Conservation (phyloP, 2,888 invertebrate species). For the Gisinianus flammeolus region DNA sequence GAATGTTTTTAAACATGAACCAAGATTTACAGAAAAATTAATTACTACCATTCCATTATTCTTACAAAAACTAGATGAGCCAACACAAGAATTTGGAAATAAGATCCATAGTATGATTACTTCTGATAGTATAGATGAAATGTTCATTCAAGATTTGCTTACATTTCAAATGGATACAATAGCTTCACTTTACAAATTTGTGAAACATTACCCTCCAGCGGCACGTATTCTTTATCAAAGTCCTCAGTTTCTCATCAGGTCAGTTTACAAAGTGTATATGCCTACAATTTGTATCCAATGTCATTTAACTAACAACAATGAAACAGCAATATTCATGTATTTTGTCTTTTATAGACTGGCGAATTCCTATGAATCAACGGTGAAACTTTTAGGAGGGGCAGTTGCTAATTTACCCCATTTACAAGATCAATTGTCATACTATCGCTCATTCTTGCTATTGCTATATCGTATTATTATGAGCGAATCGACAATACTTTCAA, state of each 20-base stretch:
- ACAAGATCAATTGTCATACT: constrained; percentile 21
- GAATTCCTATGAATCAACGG: constrained; percentile 11
- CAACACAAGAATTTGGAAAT: constrained; percentile 11
- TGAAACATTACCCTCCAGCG: constrained; percentile 71
- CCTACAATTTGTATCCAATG: too few relatives aligned
- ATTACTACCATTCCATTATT: constrained; percentile 32
- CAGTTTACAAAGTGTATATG: neutral
- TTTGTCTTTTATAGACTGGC: constrained; percentile 4
- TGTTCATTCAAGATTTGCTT: constrained; percentile 70
- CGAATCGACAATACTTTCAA: constrained; percentile 8
- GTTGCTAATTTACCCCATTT: constrained; percentile 37
- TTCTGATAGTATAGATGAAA: constrained; percentile 35
- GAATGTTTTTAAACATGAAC: constrained; percentile 68
- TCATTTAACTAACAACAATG: too few relatives aligned
- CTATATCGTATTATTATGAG: constrained; percentile 38
- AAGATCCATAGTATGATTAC: constrained; percentile 41
- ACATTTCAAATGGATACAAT: constrained; percentile 74
- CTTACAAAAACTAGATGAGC: constrained; percentile 24
- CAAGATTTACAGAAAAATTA: constrained; percentile 60
- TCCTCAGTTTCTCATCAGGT: constrained; percentile 46
- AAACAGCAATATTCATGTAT: neutral
- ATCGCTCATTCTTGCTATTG: constrained; percentile 7
- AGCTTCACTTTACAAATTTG: constrained; percentile 71
- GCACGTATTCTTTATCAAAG: constrained; percentile 39
- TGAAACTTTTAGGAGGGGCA: constrained; percentile 35